Evolutionary conservation across 1,140 invertebrate genomes (phyloP).

Genomic region (Daktulosphaira vitifoliae): DNA sequence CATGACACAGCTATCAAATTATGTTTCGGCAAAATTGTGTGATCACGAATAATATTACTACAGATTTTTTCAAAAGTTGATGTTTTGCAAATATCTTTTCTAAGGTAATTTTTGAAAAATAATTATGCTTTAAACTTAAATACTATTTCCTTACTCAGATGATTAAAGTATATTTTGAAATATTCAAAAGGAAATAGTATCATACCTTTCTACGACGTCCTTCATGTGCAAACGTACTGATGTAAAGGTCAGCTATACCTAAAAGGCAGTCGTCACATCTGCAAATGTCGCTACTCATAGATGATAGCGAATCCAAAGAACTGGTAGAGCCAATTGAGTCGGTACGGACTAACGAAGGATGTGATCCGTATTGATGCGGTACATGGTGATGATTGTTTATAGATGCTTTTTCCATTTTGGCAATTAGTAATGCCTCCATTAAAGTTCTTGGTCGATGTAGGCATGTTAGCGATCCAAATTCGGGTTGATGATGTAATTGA

Average conservation of each 20-base stretch:
- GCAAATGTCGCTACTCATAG: slow-evolving; percentile 59
- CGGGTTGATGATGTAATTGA: not conserved
- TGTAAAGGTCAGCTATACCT: slow-evolving; percentile 65
- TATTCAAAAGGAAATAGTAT: too few species aligned
- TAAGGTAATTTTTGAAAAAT: too few species aligned
- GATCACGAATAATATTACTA: too few species aligned
- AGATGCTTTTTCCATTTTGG: slow-evolving; percentile 58
- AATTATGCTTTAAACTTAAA: too few species aligned
- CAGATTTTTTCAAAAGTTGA: too few species aligned
- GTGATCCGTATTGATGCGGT: slow-evolving; percentile 40
- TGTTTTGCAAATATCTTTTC: too few species aligned
- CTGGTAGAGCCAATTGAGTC: slow-evolving; percentile 69
- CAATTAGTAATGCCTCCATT: slow-evolving; percentile 66
- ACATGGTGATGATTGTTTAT: slow-evolving; percentile 32
- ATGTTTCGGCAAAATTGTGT: too few species aligned
- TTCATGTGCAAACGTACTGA: slow-evolving; percentile 46
- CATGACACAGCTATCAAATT: too few species aligned
- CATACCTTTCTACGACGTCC: slow-evolving; percentile 54
- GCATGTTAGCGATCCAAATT: slow-evolving; percentile 41
- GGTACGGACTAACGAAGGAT: slow-evolving; percentile 51
- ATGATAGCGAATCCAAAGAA: slow-evolving; percentile 59
- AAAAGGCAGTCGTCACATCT: slow-evolving; percentile 72
- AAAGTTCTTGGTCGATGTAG: slow-evolving; percentile 53
- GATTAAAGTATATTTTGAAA: too few species aligned
- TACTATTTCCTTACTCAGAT: too few species aligned